These are phyloP conservation scores for Gymnarchus niloticus DNA, from an alignment of 2,113 vertebrate genomes.

Conservation along the genomic window DNA sequence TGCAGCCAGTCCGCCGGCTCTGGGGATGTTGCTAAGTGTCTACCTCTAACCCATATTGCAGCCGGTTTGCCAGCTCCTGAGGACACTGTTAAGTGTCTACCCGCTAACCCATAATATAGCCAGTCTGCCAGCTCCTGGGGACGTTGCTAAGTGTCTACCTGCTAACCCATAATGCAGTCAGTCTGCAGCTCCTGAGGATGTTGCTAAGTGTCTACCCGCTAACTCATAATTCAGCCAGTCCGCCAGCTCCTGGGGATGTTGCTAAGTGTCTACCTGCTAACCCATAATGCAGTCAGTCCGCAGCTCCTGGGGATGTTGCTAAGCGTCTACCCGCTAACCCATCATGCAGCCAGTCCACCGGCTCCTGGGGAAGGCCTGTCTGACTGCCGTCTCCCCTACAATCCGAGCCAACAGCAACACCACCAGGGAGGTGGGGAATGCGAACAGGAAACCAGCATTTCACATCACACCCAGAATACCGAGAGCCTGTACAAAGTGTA, in stretches of 20 bases:
- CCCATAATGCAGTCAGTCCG: background rate
- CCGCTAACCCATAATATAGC: slow-evolving; percentile 21
- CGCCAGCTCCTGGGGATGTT: no score
- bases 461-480: slow-evolving; percentile 30
- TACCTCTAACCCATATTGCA: no score
- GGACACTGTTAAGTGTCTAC: slow-evolving; percentile 8
- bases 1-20: no score
- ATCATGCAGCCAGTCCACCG: slow-evolving; percentile 18
- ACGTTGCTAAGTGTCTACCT: no score
- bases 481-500: slow-evolving; percentile 24
- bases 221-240: no score
- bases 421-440: slow-evolving; percentile 46
- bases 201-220: no score
- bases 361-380: slow-evolving; percentile 13
- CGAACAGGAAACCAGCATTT: slow-evolving; percentile 52
- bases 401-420: slow-evolving; percentile 55
- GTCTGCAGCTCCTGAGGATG: no score
- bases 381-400: slow-evolving; percentile 30
- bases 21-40: no score
- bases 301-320: background rate
- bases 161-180: no score
- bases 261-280: no score
- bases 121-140: background rate
- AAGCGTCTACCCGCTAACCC: slow-evolving; percentile 5
- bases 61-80: background rate